Evolutionary conservation across 1,140 invertebrate species (phyloP).

Genomic region (Trachymyrmex cornetzi): DNA sequence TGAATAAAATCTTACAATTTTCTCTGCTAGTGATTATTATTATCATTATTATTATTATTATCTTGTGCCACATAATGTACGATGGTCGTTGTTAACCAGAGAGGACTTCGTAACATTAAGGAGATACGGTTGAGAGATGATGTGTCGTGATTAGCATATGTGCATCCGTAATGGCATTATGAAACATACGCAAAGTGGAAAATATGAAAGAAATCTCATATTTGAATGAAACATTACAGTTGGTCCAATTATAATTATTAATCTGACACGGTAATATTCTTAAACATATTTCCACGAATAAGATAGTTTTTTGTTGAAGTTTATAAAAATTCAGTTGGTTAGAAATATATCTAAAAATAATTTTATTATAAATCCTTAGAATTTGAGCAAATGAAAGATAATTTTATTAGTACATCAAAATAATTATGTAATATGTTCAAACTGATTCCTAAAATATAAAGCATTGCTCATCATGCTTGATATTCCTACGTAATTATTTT

Average conservation of each 20-base stretch:
- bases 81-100: conserved; percentile 11
- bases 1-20: conserved; percentile 13
- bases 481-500: too few species aligned
- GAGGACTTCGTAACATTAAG: conserved; percentile 29
- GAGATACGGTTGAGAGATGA: conserved; percentile 45
- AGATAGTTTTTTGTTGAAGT: too few species aligned
- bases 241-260: background rate
- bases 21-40: conserved; percentile 29
- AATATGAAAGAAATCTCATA: background rate
- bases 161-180: background rate
- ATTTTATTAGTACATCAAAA: too few species aligned
- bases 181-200: background rate
- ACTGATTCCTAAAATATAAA: too few species aligned
- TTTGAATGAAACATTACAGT: background rate
- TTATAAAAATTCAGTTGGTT: too few species aligned
- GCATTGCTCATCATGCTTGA: too few species aligned
- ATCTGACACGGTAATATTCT: background rate
- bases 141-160: conserved; percentile 19
- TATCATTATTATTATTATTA: conserved; percentile 37
- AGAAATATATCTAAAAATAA: too few species aligned
- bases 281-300: background rate
- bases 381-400: too few species aligned
- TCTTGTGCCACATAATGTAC: conserved; percentile 1
- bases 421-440: too few species aligned
- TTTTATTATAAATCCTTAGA: too few species aligned